phyloP scores from a whole-genome alignment of 2,888 invertebrate species.

The Tiphia femorata region DNA sequence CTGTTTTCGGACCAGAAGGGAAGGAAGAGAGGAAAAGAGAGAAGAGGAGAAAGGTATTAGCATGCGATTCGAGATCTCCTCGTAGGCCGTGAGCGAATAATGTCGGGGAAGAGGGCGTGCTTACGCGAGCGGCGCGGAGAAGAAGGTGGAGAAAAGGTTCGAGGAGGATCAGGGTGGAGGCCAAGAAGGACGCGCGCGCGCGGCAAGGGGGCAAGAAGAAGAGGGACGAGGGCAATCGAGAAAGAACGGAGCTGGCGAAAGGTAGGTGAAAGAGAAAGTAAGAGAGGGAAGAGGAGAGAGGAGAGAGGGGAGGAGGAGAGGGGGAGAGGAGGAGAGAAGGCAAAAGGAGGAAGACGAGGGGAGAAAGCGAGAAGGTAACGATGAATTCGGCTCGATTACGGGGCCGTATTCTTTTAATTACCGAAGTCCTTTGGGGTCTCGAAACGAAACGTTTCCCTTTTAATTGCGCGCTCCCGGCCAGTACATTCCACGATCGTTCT shows the following conservation, averaged over 20 bases:
- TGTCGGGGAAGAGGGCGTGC: too few species aligned
- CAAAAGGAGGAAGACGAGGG: slow-evolving; percentile 16
- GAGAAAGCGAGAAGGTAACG: slow-evolving; percentile 30
- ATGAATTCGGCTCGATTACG: slow-evolving; percentile 57
- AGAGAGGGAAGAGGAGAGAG: background rate
- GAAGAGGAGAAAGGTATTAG: slow-evolving; percentile 22
- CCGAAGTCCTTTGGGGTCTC: slow-evolving; percentile 55
- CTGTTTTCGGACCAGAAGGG: background rate
- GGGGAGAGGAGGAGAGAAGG: slow-evolving; percentile 12
- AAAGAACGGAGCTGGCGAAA: background rate
- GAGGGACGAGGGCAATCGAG: slow-evolving; percentile 8
- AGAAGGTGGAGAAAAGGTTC: slow-evolving; percentile 24
- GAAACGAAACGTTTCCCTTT: slow-evolving; percentile 66
- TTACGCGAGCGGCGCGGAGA: slow-evolving; percentile 5
- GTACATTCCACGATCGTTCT: slow-evolving; percentile 66
- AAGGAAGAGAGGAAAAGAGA: background rate
- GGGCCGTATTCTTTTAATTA: slow-evolving; percentile 67
- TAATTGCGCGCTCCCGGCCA: slow-evolving; percentile 63
- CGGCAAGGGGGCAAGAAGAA: slow-evolving; percentile 18
- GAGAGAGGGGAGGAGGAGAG: slow-evolving; percentile 1
- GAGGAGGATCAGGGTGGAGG: background rate
- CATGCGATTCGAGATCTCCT: slow-evolving; percentile 4
- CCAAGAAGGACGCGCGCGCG: background rate
- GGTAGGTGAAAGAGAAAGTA: background rate
- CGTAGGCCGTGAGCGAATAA: too few species aligned